Conservation (phyloP, 1,140 invertebrate species). For the Psilanteris sp. region DNA sequence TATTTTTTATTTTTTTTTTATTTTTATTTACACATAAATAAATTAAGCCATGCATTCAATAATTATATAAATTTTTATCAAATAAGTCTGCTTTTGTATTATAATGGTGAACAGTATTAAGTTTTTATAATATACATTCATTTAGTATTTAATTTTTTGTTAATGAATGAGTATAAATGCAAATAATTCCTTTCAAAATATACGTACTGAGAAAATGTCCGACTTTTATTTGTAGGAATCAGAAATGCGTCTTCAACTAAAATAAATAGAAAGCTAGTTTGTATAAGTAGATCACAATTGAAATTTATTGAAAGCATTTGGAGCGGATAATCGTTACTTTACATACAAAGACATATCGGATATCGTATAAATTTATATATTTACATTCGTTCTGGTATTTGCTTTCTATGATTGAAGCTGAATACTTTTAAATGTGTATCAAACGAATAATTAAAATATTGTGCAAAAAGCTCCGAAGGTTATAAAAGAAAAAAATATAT, state of each 20-base stretch:
- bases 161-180: slow-evolving; percentile 1
- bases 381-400: slow-evolving; percentile 19
- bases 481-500: not conserved
- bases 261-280: slow-evolving; percentile 42
- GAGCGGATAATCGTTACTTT: slow-evolving; percentile 37
- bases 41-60: too few species aligned
- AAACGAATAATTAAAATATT: slow-evolving; percentile 29
- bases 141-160: too few species aligned
- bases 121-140: too few species aligned
- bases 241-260: slow-evolving; percentile 17
- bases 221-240: slow-evolving; percentile 12
- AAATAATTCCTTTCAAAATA: not conserved
- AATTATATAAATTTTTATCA: too few species aligned
- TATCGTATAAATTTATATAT: slow-evolving; percentile 12
- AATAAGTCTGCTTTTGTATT: too few species aligned
- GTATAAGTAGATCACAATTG: slow-evolving; percentile 44
- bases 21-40: too few species aligned
- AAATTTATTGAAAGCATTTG: slow-evolving; percentile 40
- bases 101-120: too few species aligned
- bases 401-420: slow-evolving; percentile 20
- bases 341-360: slow-evolving; percentile 8
- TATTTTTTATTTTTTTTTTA: too few species aligned
- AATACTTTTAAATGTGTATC: slow-evolving; percentile 16
- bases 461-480: not conserved
- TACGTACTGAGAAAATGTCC: not conserved